Percentiles rank a stretch among this genome's conserved stretches.
Evolutionary conservation across 2,797 vertebrate species (phyloP).

Genomic region (Liasis olivaceus): DNA sequence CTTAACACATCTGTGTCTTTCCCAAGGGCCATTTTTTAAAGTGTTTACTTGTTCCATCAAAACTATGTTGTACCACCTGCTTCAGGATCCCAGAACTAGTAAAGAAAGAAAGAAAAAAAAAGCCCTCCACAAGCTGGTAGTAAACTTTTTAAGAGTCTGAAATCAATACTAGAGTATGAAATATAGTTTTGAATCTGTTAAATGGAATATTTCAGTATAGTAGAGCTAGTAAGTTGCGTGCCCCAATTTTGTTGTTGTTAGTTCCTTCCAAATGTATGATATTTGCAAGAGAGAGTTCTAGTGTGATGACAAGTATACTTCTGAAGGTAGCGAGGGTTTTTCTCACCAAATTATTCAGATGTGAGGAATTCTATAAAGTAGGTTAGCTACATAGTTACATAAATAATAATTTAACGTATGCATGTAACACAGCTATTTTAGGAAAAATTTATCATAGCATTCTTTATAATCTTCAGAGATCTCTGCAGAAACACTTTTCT

Average conservation of each 20-base stretch:
- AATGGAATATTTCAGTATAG: background rate
- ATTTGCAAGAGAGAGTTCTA: background rate
- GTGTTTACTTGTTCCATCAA: slow-evolving; percentile 4
- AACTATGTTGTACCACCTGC: background rate
- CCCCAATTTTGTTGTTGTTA: background rate
- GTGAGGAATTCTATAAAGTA: background rate
- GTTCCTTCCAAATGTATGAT: rapidly evolving
- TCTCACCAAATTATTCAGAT: background rate
- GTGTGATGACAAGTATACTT: background rate
- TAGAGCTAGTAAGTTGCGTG: background rate
- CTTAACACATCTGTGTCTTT: background rate
- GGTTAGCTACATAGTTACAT: background rate
- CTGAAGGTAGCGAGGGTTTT: background rate
- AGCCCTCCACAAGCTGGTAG: background rate
- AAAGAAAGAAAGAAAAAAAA: background rate
- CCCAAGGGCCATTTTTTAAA: background rate
- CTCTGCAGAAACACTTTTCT: background rate
- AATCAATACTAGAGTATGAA: background rate
- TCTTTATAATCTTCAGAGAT: background rate
- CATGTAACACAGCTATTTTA: background rate
- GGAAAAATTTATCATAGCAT: background rate
- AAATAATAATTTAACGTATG: background rate
- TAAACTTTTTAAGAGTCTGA: background rate
- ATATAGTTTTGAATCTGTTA: background rate
- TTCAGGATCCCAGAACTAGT: background rate